Conservation (phyloP, 2,888 invertebrate species). For the Drosophila bunnanda region DNA sequence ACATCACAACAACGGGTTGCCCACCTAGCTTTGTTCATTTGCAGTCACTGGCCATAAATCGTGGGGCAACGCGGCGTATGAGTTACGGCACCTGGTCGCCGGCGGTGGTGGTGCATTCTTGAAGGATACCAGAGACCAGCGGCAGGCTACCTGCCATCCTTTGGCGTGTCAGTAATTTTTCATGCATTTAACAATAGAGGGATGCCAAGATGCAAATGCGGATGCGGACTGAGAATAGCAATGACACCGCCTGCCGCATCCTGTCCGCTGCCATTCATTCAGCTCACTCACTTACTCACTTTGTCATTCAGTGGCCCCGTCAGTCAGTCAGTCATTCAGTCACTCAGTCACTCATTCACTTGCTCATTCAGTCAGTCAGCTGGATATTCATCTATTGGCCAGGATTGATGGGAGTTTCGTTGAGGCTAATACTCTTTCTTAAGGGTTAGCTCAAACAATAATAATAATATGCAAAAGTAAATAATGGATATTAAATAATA, state of each 20-base stretch:
- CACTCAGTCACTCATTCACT: slow-evolving; percentile 18
- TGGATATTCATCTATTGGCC: slow-evolving; percentile 22
- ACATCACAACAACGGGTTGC: no score
- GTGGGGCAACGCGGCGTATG: slow-evolving; percentile 65
- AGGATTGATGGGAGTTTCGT: slow-evolving; percentile 1
- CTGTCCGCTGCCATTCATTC: slow-evolving; percentile 36
- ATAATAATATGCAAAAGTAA: background rate
- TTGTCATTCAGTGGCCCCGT: slow-evolving; percentile 1
- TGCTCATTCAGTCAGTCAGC: slow-evolving; percentile 11
- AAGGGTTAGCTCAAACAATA: rapidly evolving
- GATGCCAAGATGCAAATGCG: slow-evolving; percentile 14
- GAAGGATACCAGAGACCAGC: slow-evolving; percentile 6
- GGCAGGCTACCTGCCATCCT: slow-evolving; percentile 40
- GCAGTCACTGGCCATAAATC: slow-evolving; percentile 70
- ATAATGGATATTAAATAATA: no score
- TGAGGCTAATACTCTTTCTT: background rate
- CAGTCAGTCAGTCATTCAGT: slow-evolving; percentile 1
- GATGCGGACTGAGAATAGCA: slow-evolving; percentile 1
- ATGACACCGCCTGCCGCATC: slow-evolving; percentile 30
- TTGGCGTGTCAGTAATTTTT: slow-evolving; percentile 65
- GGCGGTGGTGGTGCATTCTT: background rate
- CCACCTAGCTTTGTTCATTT: slow-evolving; percentile 67
- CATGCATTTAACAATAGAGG: slow-evolving; percentile 76
- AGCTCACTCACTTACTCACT: slow-evolving; percentile 17
- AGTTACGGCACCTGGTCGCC: slow-evolving; percentile 64